These are phyloP conservation scores for Physeter macrocephalus DNA, from an alignment of 2,113 vertebrate genomes.

Conservation along the genomic window DNA sequence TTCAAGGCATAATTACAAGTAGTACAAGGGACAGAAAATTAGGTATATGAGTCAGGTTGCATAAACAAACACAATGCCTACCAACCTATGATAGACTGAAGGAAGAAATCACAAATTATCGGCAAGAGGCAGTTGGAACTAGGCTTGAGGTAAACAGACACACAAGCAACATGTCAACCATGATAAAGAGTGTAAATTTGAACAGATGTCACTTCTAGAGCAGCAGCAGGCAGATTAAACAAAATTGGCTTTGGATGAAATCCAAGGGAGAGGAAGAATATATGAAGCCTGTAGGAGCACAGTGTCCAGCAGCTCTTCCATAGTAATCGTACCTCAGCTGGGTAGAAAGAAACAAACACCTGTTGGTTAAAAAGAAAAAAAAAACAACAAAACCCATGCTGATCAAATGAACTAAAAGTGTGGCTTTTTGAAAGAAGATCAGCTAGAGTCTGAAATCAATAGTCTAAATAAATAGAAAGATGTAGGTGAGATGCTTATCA, in stretches of 20 bases:
- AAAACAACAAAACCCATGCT: conserved; percentile 8
- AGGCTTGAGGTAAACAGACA: conserved; percentile 81
- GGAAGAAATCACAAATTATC: conserved; percentile 80
- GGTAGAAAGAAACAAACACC: conserved; percentile 10
- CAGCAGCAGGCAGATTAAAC: conserved; percentile 82
- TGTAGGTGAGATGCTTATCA: not conserved
- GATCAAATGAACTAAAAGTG: not conserved
- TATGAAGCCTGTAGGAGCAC: conserved; percentile 21
- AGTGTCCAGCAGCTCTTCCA: conserved; percentile 66
- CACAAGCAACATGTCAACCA: conserved; percentile 80
- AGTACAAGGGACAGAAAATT: conserved; percentile 57
- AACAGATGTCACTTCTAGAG: conserved; percentile 84
- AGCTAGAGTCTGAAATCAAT: not conserved
- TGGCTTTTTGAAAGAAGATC: not conserved
- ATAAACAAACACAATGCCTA: conserved; percentile 71
- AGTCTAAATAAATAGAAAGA: not conserved
- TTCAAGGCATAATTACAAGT: conserved; percentile 62
- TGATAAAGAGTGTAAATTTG: conserved; percentile 84
- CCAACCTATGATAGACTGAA: conserved; percentile 70
- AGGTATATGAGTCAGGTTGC: conserved; percentile 58
- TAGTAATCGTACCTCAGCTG: conserved; percentile 39
- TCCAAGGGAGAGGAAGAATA: conserved; percentile 78
- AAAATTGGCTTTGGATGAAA: conserved; percentile 79
- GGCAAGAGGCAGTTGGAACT: conserved; percentile 76
- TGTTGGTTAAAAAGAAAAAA: not conserved